These are phyloP conservation scores for Aphaenogaster rudis DNA, from an alignment of 1,140 invertebrate genomes.

Conservation along the genomic window DNA sequence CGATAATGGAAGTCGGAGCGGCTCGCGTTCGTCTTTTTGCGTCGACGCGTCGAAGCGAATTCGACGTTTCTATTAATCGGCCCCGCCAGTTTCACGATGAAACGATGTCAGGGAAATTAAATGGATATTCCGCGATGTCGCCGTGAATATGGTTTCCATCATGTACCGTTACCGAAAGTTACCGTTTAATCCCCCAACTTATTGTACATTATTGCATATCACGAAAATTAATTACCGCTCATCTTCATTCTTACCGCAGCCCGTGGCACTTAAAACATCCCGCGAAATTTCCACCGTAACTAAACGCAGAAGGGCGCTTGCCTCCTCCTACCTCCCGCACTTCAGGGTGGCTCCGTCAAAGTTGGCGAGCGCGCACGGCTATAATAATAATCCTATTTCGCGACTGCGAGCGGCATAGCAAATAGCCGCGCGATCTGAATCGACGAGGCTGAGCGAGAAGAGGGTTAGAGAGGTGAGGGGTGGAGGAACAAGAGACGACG, in stretches of 20 bases:
- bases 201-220: not conserved
- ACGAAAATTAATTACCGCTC: conserved; percentile 17
- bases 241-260: conserved; percentile 2
- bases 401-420: conserved; percentile 83
- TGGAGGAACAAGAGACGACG: conserved; percentile 30
- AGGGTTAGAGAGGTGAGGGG: conserved; percentile 16
- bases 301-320: conserved; percentile 37
- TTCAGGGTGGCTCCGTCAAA: conserved; percentile 50
- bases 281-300: conserved; percentile 43
- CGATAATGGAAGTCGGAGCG: conserved; percentile 59
- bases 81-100: conserved; percentile 65
- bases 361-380: conserved; percentile 62
- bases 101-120: conserved; percentile 39
- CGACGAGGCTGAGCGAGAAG: conserved; percentile 66
- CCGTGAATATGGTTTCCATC: not conserved
- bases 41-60: conserved; percentile 35
- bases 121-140: conserved; percentile 6
- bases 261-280: conserved; percentile 9
- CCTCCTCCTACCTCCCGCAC: not conserved
- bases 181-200: conserved; percentile 1
- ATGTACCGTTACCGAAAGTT: not conserved
- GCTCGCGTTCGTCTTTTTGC: conserved; percentile 44
- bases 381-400: conserved; percentile 86
- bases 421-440: conserved; percentile 81
- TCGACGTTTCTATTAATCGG: conserved; percentile 57